A percentile compares a stretch with the other conserved stretches of the same genome.
phyloP scores from a whole-genome alignment of 2,888 invertebrate genomes.

The Megaustenia siamemsis region DNA sequence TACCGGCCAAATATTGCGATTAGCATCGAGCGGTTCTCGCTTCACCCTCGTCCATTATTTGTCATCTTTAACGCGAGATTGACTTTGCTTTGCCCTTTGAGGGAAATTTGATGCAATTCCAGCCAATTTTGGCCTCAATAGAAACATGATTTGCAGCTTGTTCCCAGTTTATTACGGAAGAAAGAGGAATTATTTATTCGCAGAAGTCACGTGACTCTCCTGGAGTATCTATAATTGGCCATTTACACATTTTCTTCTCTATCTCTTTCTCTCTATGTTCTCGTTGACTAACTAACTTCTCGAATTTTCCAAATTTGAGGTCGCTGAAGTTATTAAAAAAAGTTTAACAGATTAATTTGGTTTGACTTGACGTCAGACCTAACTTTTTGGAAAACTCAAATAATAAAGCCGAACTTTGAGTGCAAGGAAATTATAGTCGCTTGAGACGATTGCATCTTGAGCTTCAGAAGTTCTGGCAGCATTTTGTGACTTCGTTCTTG shows the following conservation, averaged over 20 bases:
- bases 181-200: conserved; percentile 42
- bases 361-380: no score
- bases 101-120: conserved; percentile 51
- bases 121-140: conserved; percentile 46
- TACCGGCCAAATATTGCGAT: conserved; percentile 38
- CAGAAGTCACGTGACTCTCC: background rate
- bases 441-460: no score
- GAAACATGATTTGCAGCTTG: conserved; percentile 53
- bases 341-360: no score
- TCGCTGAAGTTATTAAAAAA: no score
- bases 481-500: no score
- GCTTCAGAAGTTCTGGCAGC: no score
- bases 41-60: conserved; percentile 20
- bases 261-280: no score
- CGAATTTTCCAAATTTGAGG: no score
- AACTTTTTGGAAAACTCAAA: no score
- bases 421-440: no score
- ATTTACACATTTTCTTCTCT: background rate
- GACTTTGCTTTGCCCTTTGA: conserved; percentile 27
- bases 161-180: conserved; percentile 42
- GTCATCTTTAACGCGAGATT: conserved; percentile 39
- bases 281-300: no score
- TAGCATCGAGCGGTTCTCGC: conserved; percentile 17
- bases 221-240: background rate
- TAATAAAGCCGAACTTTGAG: no score